Conservation (phyloP, 1,140 invertebrate species). For the Drosophila hydei region DNA sequence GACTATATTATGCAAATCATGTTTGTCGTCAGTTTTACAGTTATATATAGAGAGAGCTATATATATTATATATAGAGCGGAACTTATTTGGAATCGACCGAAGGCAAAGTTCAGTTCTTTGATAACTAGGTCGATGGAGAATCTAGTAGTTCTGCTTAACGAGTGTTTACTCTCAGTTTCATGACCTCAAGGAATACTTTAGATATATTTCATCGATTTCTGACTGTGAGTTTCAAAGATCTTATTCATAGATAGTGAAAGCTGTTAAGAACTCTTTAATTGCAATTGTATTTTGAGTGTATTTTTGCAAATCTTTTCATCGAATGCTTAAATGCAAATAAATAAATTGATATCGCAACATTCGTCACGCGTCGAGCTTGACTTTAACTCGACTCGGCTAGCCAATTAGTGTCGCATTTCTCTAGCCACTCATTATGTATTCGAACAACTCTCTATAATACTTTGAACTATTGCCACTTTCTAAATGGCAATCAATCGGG, state of each 20-base stretch:
- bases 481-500: conserved; percentile 15
- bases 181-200: too few species aligned
- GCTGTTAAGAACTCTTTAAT: too few species aligned
- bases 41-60: neutral
- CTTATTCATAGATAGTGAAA: too few species aligned
- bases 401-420: conserved; percentile 10
- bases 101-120: too few species aligned
- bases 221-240: too few species aligned
- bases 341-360: neutral
- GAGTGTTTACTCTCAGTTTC: too few species aligned
- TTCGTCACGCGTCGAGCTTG: neutral
- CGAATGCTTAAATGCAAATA: neutral
- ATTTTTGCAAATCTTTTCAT: neutral
- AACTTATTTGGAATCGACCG: too few species aligned
- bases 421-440: conserved; percentile 5
- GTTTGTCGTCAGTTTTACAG: neutral
- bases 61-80: too few species aligned
- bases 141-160: neutral
- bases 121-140: too few species aligned
- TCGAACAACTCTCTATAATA: conserved; percentile 15
- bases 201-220: too few species aligned
- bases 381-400: neutral
- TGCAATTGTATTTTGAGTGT: too few species aligned
- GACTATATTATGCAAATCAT: neutral
- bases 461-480: conserved; percentile 20